Evolutionary conservation across 1,140 invertebrate genomes (phyloP).

Genomic region (Drosophila neocordata): DNA sequence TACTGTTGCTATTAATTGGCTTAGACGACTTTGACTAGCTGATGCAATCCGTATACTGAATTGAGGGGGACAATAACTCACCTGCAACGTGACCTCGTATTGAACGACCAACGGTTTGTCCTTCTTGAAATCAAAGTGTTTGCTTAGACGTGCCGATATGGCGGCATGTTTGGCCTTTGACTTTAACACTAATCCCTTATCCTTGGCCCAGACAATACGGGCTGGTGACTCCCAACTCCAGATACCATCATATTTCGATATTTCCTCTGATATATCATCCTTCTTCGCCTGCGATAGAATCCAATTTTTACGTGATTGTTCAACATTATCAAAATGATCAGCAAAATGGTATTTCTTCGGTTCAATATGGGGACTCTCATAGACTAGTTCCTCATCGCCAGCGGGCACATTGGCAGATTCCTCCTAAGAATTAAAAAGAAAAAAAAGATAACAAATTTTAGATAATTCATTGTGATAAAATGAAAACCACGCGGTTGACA

Average conservation of each 20-base stretch:
- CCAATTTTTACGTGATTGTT: slow-evolving; percentile 91
- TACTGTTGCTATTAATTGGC: slow-evolving; percentile 72
- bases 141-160: slow-evolving; percentile 91
- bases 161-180: slow-evolving; percentile 98
- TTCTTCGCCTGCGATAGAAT: slow-evolving; percentile 96
- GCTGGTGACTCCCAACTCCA: slow-evolving; percentile 91
- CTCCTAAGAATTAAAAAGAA: slow-evolving; percentile 44
- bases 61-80: slow-evolving; percentile 31
- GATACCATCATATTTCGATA: slow-evolving; percentile 97
- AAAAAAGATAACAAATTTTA: slow-evolving; percentile 24
- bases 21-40: slow-evolving; percentile 52
- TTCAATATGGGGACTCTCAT: slow-evolving; percentile 86
- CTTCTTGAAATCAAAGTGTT: slow-evolving; percentile 92
- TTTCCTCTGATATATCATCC: slow-evolving; percentile 94
- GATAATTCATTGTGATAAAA: slow-evolving; percentile 46
- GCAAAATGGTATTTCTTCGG: slow-evolving; percentile 89
- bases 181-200: slow-evolving; percentile 95
- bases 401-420: slow-evolving; percentile 22
- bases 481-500: slow-evolving; percentile 59
- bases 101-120: slow-evolving; percentile 96
- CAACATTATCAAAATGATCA: slow-evolving; percentile 94
- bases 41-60: slow-evolving; percentile 54
- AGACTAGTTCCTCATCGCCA: slow-evolving; percentile 74
- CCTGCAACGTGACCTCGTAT: slow-evolving; percentile 92
- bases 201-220: slow-evolving; percentile 90